These are phyloP conservation scores for Perodicticus potto DNA, from an alignment of 2,797 vertebrate species.

Conservation along the genomic window DNA sequence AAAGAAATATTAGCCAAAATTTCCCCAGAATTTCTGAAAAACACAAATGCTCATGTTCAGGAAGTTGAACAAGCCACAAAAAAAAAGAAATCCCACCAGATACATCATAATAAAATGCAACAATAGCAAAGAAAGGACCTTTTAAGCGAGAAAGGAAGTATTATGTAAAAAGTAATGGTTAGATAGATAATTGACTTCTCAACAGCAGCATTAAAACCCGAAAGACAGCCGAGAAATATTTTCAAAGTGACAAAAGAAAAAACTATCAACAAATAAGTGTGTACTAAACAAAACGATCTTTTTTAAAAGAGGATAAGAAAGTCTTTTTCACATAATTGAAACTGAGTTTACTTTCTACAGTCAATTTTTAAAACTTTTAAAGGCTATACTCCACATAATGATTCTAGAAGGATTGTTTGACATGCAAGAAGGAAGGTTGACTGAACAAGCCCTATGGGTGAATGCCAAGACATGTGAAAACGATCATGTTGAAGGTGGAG, in stretches of 20 bases:
- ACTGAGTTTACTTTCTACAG: background rate
- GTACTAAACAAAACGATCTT: background rate
- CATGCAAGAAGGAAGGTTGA: background rate
- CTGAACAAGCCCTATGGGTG: background rate
- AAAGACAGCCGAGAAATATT: background rate
- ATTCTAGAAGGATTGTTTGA: background rate
- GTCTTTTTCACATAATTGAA: background rate
- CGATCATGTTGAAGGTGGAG: background rate
- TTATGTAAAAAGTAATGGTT: too few relatives aligned
- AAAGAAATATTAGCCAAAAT: too few relatives aligned
- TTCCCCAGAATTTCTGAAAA: too few relatives aligned
- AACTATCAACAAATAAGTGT: background rate
- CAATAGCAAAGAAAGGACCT: too few relatives aligned
- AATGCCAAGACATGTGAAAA: background rate
- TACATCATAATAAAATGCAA: too few relatives aligned
- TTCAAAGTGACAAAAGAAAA: background rate
- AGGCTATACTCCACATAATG: background rate
- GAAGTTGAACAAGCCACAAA: too few relatives aligned
- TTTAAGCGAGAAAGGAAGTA: too few relatives aligned
- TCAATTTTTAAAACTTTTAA: background rate
- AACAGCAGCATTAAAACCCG: too few relatives aligned
- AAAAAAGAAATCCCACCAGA: too few relatives aligned
- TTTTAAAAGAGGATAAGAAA: background rate
- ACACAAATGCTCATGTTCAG: too few relatives aligned
- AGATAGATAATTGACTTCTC: too few relatives aligned